Conservation (phyloP, 1,140 invertebrate genomes). For the Caenorhabditis latens region DNA sequence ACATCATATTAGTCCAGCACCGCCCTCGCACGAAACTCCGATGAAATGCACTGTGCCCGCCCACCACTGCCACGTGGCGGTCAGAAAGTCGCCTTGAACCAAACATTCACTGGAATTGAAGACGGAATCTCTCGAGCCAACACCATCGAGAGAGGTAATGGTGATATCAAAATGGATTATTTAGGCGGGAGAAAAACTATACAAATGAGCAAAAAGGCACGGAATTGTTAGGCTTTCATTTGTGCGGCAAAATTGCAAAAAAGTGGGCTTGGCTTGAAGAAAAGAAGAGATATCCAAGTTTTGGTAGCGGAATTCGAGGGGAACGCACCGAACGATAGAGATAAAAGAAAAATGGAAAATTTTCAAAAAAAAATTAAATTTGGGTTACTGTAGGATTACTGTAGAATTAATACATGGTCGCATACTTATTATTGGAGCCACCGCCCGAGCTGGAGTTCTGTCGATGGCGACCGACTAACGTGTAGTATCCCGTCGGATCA, state of each 20-base stretch:
- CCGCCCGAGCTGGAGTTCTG: constrained; percentile 55
- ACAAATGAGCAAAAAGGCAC: constrained; percentile 48
- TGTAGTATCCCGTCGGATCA: constrained; percentile 75
- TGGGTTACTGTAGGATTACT: too few species aligned
- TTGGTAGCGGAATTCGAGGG: neutral
- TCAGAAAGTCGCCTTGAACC: too few species aligned
- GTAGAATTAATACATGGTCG: neutral
- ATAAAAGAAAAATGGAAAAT: too few species aligned
- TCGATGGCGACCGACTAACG: constrained; percentile 74
- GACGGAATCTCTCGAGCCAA: too few species aligned
- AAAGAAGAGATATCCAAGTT: constrained; percentile 2
- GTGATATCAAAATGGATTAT: too few species aligned
- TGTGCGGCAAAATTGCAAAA: neutral
- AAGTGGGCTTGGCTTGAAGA: neutral
- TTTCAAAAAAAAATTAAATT: too few species aligned
- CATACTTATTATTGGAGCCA: constrained; percentile 38
- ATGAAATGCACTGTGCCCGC: too few species aligned
- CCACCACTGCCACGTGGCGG: too few species aligned
- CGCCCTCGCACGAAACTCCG: too few species aligned
- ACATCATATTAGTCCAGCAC: too few species aligned
- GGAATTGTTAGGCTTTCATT: neutral
- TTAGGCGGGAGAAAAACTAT: constrained; percentile 16
- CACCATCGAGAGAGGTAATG: too few species aligned
- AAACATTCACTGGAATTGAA: too few species aligned
- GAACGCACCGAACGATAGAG: constrained; percentile 25